Percentiles rank a stretch among this genome's conserved stretches.
phyloP scores from a whole-genome alignment of 2,888 invertebrate genomes.

The Hetaerina titia region DNA sequence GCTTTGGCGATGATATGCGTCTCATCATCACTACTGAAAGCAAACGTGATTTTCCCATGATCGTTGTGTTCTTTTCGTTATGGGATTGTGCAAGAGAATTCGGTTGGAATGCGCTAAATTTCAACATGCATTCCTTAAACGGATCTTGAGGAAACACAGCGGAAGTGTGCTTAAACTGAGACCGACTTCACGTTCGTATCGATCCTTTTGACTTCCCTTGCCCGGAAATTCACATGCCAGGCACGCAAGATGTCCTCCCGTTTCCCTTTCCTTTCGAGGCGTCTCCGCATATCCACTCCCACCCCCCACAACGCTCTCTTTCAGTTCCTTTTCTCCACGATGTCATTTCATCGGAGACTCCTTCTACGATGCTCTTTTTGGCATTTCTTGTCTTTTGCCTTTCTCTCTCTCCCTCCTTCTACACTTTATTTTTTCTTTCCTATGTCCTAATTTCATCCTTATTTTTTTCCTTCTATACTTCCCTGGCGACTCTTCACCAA shows the following conservation, averaged over 20 bases:
- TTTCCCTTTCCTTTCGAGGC: not conserved
- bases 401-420: not conserved
- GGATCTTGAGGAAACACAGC: constrained; percentile 29
- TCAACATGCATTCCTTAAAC: not conserved
- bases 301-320: too few relatives aligned
- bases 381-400: too few relatives aligned
- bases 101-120: not conserved
- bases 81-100: not conserved
- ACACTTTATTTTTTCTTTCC: not conserved
- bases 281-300: not conserved
- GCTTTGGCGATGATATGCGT: too few relatives aligned
- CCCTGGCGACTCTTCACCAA: too few relatives aligned
- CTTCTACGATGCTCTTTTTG: too few relatives aligned
- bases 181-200: constrained; percentile 28
- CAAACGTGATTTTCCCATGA: not conserved
- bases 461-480: not conserved
- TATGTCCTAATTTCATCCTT: not conserved
- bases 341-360: too few relatives aligned
- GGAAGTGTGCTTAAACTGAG: constrained; percentile 6
- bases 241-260: constrained; percentile 38
- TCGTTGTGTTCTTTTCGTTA: not conserved
- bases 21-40: not conserved
- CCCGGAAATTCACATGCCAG: constrained; percentile 39
- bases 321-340: too few relatives aligned
- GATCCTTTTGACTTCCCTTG: constrained; percentile 6